Base-by-base conservation (phyloP, 1,140 invertebrate species). In the Musca vetustissima region DNA sequence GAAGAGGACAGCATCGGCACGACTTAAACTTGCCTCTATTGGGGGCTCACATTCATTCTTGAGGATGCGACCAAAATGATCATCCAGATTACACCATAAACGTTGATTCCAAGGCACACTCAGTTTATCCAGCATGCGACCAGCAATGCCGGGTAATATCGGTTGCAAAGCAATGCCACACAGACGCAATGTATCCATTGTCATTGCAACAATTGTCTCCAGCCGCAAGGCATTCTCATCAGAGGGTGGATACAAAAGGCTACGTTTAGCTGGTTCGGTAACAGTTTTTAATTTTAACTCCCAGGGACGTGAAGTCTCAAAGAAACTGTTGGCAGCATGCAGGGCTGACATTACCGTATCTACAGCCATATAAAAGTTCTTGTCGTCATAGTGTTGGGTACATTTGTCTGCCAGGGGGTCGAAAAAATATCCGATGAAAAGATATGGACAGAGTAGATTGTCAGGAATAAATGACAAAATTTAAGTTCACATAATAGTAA, bases 271-370 rank as follows among this genome's bases (percentile, higher is more conserved):
- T 25, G 32, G 64, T 19, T 19, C 25, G 1, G 25, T 43, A 8
- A 21, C 25, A 2, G 11, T 55, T 36, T 64, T 71, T n/a, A 91
- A 89, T n/a, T 85, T 87, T 55, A 98, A 85, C 71, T 90, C 85
- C 97, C 97, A 99, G 0, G 97, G 96, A 81, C 92, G 89, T 67
- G 91, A 86, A 7, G 89, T 83, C 73, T 97, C 89, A 70, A 98
- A 89, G 86, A 98, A 94, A 69, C 88, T 83, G 86, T 99, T 99
- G 1, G 92, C 88, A 28, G 86, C 82, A 76, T 92, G 89, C 9
- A 98, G 82, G 4, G 88, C 85, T 24, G 84, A 80, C 82, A 98
- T 92, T 0, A 93, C 87, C 0, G 83, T 83, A 76, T 97, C 93
- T 0, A 95, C 88, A 0, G 87, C 94, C 83, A 90, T 90, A 84